Evolutionary conservation across 2,888 invertebrate genomes (phyloP).

Genomic region (Eueremaeus valkanovi): DNA sequence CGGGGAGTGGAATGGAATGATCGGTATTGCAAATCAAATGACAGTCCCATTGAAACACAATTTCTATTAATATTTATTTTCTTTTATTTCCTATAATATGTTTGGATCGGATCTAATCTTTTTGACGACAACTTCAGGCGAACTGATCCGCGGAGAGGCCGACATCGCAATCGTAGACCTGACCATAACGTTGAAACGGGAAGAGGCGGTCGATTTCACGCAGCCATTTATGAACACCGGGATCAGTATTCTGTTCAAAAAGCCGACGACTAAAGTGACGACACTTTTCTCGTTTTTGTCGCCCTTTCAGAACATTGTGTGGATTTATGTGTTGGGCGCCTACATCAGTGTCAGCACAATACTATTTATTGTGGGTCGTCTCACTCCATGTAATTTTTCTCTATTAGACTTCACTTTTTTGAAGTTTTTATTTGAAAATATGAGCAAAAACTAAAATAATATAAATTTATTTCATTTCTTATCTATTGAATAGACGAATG

Average conservation of each 20-base stretch:
- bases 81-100: background rate
- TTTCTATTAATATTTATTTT: background rate
- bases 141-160: slow-evolving; percentile 49
- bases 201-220: slow-evolving; percentile 57
- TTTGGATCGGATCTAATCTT: too few species aligned
- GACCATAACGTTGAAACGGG: slow-evolving; percentile 58
- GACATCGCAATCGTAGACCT: slow-evolving; percentile 59
- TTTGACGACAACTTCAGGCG: background rate
- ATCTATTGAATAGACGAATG: slow-evolving; percentile 45
- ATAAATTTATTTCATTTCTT: background rate
- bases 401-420: background rate
- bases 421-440: background rate
- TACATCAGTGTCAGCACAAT: slow-evolving; percentile 75
- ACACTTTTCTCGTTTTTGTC: slow-evolving; percentile 86
- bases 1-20: slow-evolving; percentile 47
- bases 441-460: background rate
- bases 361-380: slow-evolving; percentile 58
- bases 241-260: slow-evolving; percentile 82
- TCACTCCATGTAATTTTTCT: slow-evolving; percentile 56
- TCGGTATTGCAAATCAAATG: slow-evolving; percentile 40
- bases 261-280: slow-evolving; percentile 77
- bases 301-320: slow-evolving; percentile 78
- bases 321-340: slow-evolving; percentile 75
- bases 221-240: slow-evolving; percentile 59
- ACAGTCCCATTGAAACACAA: too few species aligned